phyloP scores from a whole-genome alignment of 1,140 invertebrate genomes.

The Ectropis grisescens region DNA sequence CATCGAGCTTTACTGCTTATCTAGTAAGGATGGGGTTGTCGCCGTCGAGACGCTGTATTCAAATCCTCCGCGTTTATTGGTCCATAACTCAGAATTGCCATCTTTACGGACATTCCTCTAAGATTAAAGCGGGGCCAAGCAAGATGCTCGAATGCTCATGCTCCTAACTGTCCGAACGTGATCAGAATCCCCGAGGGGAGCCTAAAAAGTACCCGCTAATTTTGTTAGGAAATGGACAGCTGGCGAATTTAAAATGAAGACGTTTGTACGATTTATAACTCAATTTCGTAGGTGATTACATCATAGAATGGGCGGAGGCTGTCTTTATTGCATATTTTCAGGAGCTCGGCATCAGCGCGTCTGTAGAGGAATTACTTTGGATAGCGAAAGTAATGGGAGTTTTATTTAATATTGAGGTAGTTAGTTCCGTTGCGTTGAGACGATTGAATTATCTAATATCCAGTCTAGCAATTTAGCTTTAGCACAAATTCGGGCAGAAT shows the following conservation, averaged over 20 bases:
- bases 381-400: not conserved
- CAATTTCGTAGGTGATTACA: constrained; percentile 17
- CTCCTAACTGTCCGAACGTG: constrained; percentile 30
- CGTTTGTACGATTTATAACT: constrained; percentile 21
- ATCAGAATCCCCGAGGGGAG: constrained; percentile 15
- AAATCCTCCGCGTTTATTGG: constrained; percentile 44
- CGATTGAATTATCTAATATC: too few relatives aligned
- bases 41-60: constrained; percentile 32
- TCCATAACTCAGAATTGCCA: constrained; percentile 38
- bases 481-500: too few relatives aligned
- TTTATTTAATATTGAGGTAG: not conserved
- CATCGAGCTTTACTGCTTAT: too few relatives aligned
- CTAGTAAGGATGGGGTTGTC: constrained; percentile 10
- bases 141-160: too few relatives aligned
- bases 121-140: constrained; percentile 34
- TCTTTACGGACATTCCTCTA: constrained; percentile 38
- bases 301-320: constrained; percentile 8
- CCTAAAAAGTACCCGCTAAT: constrained; percentile 30
- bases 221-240: constrained; percentile 22
- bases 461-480: too few relatives aligned
- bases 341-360: not conserved
- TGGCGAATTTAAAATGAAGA: constrained; percentile 23
- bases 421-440: not conserved
- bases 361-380: not conserved
- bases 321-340: not conserved